Percentiles rank a stretch among this genome's conserved stretches.
phyloP scores from a whole-genome alignment of 2,113 vertebrate species.

The Cepphus grylle region DNA sequence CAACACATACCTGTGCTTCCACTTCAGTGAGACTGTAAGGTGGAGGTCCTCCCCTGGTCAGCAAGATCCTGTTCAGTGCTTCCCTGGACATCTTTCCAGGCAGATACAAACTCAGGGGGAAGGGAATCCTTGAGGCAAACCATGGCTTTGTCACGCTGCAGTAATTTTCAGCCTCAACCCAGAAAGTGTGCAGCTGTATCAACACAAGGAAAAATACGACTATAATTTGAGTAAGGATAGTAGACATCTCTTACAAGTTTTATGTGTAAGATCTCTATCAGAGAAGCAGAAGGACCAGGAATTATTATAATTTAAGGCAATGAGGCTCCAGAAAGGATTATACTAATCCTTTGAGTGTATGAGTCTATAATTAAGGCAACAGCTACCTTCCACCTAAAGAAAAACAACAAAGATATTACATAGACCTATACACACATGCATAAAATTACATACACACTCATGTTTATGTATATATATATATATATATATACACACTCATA shows the following conservation, averaged over 20 bases:
- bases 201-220: not conserved
- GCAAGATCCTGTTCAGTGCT: slow-evolving; percentile 87
- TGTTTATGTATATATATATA: not conserved
- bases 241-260: not conserved
- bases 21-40: slow-evolving; percentile 86
- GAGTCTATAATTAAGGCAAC: not conserved
- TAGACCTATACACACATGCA: not conserved
- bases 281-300: not conserved
- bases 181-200: slow-evolving; percentile 93
- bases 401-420: not conserved
- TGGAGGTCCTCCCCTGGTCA: slow-evolving; percentile 87
- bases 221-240: not conserved
- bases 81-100: slow-evolving; percentile 83
- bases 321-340: not conserved
- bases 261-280: not conserved
- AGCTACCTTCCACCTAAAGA: not conserved
- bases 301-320: not conserved
- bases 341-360: not conserved
- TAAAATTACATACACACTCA: not conserved
- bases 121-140: slow-evolving; percentile 91
- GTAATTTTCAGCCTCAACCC: slow-evolving; percentile 96
- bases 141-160: slow-evolving; percentile 90
- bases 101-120: slow-evolving; percentile 88
- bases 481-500: not conserved
- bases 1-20: slow-evolving; percentile 85